These are phyloP conservation scores for Drosophila bocqueti DNA, from an alignment of 1,140 invertebrate species.

Conservation along the genomic window DNA sequence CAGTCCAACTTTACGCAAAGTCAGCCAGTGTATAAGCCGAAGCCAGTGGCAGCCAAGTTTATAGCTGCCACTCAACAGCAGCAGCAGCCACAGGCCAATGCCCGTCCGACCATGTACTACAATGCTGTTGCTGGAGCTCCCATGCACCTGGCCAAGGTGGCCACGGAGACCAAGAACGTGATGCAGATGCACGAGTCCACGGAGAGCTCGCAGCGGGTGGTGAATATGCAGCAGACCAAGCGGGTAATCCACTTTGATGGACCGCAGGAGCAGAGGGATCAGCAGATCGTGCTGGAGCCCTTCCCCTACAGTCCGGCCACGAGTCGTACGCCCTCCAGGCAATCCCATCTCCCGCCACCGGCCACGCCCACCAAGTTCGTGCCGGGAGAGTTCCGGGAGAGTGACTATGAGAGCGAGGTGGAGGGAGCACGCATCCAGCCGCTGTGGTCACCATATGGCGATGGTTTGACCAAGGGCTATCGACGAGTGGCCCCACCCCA, in stretches of 20 bases:
- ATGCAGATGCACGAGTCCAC: slow-evolving; percentile 90
- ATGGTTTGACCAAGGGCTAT: slow-evolving; percentile 87
- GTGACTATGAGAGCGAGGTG: slow-evolving; percentile 90
- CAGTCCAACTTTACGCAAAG: slow-evolving; percentile 61
- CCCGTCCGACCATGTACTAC: slow-evolving; percentile 85
- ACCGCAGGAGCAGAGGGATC: slow-evolving; percentile 72
- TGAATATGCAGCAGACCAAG: slow-evolving; percentile 89
- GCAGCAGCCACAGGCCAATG: slow-evolving; percentile 75
- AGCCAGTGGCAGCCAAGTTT: slow-evolving; percentile 84
- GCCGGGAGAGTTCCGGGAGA: slow-evolving; percentile 89
- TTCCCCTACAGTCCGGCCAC: slow-evolving; percentile 86
- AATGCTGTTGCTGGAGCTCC: slow-evolving; percentile 86
- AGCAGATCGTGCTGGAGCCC: slow-evolving; percentile 81
- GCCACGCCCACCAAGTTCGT: slow-evolving; percentile 89
- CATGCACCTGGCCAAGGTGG: slow-evolving; percentile 87
- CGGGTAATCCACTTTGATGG: slow-evolving; percentile 89
- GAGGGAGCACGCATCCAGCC: slow-evolving; percentile 87
- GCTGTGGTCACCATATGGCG: slow-evolving; percentile 88
- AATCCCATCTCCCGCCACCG: slow-evolving; percentile 84
- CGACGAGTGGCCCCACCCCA: slow-evolving; percentile 87
- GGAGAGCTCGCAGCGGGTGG: slow-evolving; percentile 87
- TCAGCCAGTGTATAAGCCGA: slow-evolving; percentile 85
- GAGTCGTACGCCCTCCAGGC: slow-evolving; percentile 67
- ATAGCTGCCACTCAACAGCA: slow-evolving; percentile 86
- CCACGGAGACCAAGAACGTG: slow-evolving; percentile 89